Percentiles rank a stretch among this genome's conserved stretches.
phyloP scores from a whole-genome alignment of 2,113 vertebrate genomes.

The Ophiodon elongatus region DNA sequence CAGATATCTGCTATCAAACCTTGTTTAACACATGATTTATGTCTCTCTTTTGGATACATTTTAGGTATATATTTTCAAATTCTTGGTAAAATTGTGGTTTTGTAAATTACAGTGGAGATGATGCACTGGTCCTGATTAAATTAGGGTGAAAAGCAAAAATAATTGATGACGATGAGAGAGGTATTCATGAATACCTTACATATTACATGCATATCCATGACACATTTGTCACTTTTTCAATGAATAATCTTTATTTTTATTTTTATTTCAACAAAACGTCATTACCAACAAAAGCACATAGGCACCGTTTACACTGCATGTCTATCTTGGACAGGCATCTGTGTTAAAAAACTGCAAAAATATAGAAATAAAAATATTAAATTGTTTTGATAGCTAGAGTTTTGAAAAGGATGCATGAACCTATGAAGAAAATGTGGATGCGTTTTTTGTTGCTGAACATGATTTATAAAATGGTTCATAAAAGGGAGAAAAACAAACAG shows the following conservation, averaged over 20 bases:
- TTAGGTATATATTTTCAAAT: background rate
- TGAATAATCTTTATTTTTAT: background rate
- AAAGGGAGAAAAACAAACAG: background rate
- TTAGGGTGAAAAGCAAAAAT: background rate
- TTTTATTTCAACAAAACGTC: background rate
- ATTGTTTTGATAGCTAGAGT: background rate
- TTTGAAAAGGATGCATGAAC: background rate
- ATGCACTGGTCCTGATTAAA: background rate
- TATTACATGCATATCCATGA: too few species aligned
- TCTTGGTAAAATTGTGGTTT: background rate
- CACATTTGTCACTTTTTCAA: background rate
- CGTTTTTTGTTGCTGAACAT: background rate
- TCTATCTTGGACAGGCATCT: background rate
- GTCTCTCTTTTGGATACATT: background rate
- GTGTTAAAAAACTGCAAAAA: background rate
- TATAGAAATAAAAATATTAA: background rate
- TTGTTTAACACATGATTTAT: background rate
- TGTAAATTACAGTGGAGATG: background rate
- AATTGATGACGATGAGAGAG: background rate
- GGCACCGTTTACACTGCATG: background rate
- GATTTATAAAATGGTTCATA: background rate
- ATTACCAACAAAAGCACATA: background rate
- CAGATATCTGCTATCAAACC: conserved; percentile 3
- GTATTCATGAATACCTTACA: background rate
- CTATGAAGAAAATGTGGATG: background rate